Conservation (phyloP, 2,113 vertebrate genomes). For the Merops nubicus region DNA sequence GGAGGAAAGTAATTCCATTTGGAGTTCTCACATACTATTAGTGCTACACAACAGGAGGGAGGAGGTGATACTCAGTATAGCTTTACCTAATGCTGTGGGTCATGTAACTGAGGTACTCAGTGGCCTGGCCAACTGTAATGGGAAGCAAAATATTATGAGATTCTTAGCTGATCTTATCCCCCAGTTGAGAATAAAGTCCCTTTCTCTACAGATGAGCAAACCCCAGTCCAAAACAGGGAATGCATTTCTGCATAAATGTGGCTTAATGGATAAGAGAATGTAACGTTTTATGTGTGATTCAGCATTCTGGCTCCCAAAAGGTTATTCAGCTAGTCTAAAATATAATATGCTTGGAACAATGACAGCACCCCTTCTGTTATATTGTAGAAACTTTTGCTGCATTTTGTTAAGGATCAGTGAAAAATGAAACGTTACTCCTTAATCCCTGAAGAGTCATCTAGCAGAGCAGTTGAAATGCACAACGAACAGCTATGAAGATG, state of each 20-base stretch:
- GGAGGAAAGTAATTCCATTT: slow-evolving; percentile 2
- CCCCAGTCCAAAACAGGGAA: not conserved
- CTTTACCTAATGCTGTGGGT: not conserved
- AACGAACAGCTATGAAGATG: slow-evolving; percentile 46
- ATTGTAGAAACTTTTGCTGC: slow-evolving; percentile 43
- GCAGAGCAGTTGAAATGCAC: slow-evolving; percentile 29
- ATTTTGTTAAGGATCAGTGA: slow-evolving; percentile 64
- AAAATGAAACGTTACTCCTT: slow-evolving; percentile 62
- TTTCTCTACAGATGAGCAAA: slow-evolving; percentile 60
- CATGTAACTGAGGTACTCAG: not conserved
- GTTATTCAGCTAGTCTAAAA: slow-evolving; percentile 52
- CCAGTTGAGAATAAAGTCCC: slow-evolving; percentile 43
- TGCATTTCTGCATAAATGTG: slow-evolving; percentile 11
- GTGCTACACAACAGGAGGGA: not conserved
- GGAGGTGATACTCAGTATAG: not conserved
- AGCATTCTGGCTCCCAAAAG: slow-evolving; percentile 50
- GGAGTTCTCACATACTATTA: not conserved
- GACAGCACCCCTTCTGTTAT: slow-evolving; percentile 61
- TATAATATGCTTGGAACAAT: slow-evolving; percentile 63
- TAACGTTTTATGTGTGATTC: slow-evolving; percentile 44
- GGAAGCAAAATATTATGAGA: slow-evolving; percentile 52
- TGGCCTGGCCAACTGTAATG: slow-evolving; percentile 3
- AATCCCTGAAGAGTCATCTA: slow-evolving; percentile 43
- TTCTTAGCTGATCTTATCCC: slow-evolving; percentile 45
- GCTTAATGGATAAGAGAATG: slow-evolving; percentile 31